A percentile compares a stretch with the other conserved stretches of the same genome.
Evolutionary conservation across 1,140 invertebrate species (phyloP).

Genomic region (Zophobas atratus): DNA sequence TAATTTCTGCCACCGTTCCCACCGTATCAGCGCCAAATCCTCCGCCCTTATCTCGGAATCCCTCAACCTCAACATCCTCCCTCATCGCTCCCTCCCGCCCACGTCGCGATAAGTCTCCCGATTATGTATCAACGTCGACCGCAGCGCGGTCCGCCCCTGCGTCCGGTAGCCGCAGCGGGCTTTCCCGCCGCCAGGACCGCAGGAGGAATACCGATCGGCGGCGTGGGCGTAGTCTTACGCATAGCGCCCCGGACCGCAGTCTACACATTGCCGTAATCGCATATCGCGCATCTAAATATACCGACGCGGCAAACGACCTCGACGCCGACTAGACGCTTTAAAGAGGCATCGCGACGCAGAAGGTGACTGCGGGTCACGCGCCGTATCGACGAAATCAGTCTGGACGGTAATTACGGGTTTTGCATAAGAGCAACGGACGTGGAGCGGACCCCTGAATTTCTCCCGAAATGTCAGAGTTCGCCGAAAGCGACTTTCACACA

Average conservation of each 20-base stretch:
- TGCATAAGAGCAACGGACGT: background rate
- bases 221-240: slow-evolving; percentile 9
- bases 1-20: no score
- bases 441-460: background rate
- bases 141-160: background rate
- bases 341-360: slow-evolving; percentile 25
- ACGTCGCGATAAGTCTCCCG: no score
- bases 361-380: background rate
- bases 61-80: no score
- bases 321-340: slow-evolving; percentile 33
- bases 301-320: slow-evolving; percentile 48
- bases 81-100: no score
- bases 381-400: no score
- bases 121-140: no score
- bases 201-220: background rate
- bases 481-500: no score
- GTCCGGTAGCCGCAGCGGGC: background rate
- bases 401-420: no score
- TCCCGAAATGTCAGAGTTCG: no score
- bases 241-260: slow-evolving; percentile 9
- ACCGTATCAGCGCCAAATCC: no score
- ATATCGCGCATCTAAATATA: slow-evolving; percentile 33
- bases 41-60: no score
- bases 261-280: slow-evolving; percentile 1
- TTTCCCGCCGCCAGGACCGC: background rate